These are phyloP conservation scores for Darevskia mixta DNA, from an alignment of 2,797 vertebrate genomes.

Conservation along the genomic window DNA sequence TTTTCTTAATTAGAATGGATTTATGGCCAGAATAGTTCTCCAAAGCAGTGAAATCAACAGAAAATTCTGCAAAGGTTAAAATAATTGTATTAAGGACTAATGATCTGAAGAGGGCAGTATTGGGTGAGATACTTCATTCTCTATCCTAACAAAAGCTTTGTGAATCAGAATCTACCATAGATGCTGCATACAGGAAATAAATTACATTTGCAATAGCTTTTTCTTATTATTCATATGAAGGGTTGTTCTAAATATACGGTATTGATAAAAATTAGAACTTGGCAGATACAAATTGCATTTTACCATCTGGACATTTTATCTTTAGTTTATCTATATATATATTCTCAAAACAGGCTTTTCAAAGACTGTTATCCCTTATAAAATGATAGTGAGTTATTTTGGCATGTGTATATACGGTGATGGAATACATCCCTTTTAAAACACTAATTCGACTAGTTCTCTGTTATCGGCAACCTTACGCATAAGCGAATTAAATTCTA, in stretches of 20 bases:
- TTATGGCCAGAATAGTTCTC: neutral
- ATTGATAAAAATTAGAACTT: conserved; percentile 57
- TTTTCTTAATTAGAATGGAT: neutral
- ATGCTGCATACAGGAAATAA: conserved; percentile 33
- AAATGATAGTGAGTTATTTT: conserved; percentile 38
- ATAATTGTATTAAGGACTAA: conserved; percentile 37
- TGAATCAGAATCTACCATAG: neutral
- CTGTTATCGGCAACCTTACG: neutral
- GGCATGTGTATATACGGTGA: conserved; percentile 21
- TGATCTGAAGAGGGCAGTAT: conserved; percentile 83
- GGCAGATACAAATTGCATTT: conserved; percentile 43
- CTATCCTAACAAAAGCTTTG: conserved; percentile 18
- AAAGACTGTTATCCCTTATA: conserved; percentile 19
- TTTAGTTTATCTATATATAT: conserved; percentile 52
- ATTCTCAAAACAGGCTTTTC: conserved; percentile 51
- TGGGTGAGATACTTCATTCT: conserved; percentile 72
- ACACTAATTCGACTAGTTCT: conserved; percentile 6
- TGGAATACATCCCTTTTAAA: conserved; percentile 26
- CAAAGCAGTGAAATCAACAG: neutral
- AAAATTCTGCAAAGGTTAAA: neutral
- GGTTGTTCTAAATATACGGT: conserved; percentile 52
- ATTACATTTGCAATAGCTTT: conserved; percentile 47
- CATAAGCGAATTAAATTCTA: neutral
- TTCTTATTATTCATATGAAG: conserved; percentile 55
- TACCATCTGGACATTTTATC: conserved; percentile 57